A percentile compares a stretch with the other conserved stretches of the same genome.
Conservation (phyloP, 92 coral and sea anemone genomes). For the Ricordea florida region DNA sequence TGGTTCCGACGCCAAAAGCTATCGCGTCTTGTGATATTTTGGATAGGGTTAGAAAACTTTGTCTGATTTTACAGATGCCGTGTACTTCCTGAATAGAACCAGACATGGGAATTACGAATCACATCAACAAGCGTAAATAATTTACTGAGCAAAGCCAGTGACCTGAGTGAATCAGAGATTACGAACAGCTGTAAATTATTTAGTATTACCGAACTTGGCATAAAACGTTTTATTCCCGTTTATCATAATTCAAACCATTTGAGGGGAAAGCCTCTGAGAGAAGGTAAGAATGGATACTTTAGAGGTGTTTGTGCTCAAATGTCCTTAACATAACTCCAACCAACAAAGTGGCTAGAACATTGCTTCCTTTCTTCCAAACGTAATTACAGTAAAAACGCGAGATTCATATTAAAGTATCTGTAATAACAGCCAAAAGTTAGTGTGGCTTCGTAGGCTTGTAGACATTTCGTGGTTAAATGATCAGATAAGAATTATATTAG, state of each 20-base stretch:
- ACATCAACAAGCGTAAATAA: slow-evolving; percentile 65
- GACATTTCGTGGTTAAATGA: too few species aligned
- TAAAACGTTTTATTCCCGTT: slow-evolving; percentile 83
- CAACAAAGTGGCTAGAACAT: neutral
- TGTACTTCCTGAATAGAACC: neutral
- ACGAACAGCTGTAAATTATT: slow-evolving; percentile 69
- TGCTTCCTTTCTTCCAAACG: too few species aligned
- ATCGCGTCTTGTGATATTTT: neutral
- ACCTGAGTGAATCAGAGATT: slow-evolving; percentile 67
- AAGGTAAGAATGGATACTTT: neutral
- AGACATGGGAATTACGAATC: slow-evolving; percentile 30
- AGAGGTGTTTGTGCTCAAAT: neutral
- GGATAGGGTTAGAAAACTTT: neutral
- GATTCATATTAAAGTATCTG: too few species aligned
- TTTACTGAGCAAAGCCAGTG: slow-evolving; percentile 56
- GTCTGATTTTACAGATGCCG: neutral
- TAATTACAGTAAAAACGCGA: too few species aligned
- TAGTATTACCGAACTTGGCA: slow-evolving; percentile 64
- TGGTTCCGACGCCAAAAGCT: neutral
- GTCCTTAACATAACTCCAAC: neutral
- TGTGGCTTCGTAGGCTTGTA: too few species aligned
- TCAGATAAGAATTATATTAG: too few species aligned
- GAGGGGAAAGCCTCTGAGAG: slow-evolving; percentile 16
- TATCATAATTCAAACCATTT: slow-evolving; percentile 70
- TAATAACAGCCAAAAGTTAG: too few species aligned